Evolutionary conservation across 2,888 invertebrate genomes (phyloP).

Genomic region (Drosophila subquinaria): DNA sequence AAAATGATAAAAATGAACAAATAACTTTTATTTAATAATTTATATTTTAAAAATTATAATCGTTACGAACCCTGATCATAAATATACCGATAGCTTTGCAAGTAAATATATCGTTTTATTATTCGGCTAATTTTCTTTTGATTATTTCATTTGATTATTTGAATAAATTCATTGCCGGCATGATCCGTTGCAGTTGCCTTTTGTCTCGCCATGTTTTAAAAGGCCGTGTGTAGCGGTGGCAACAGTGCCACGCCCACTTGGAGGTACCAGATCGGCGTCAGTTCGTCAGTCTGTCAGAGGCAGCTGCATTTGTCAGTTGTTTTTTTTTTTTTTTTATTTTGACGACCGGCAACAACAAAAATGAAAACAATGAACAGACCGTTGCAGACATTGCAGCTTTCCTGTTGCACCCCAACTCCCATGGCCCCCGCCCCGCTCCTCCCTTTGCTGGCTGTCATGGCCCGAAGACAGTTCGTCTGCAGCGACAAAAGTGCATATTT

Average conservation of each 20-base stretch:
- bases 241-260: slow-evolving; percentile 31
- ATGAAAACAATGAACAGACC: slow-evolving; percentile 26
- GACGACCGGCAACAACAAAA: slow-evolving; percentile 33
- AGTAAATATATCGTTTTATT: background rate
- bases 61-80: no score
- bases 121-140: background rate
- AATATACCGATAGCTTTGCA: background rate
- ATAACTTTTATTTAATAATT: no score
- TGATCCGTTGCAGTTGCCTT: background rate
- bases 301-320: slow-evolving; percentile 55
- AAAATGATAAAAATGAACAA: no score
- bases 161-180: background rate
- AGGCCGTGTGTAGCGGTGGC: slow-evolving; percentile 6
- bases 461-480: slow-evolving; percentile 69
- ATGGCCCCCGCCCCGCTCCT: background rate
- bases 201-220: slow-evolving; percentile 5
- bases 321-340: slow-evolving; percentile 26
- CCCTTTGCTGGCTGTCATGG: slow-evolving; percentile 38
- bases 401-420: background rate
- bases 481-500: slow-evolving; percentile 64
- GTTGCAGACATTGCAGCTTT: slow-evolving; percentile 34
- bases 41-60: no score
- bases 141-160: background rate
- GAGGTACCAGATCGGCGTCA: slow-evolving; percentile 17
- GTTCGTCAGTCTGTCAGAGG: slow-evolving; percentile 21